Evolutionary conservation across 2,113 vertebrate species (phyloP).

Genomic region (Tamias sibiricus): DNA sequence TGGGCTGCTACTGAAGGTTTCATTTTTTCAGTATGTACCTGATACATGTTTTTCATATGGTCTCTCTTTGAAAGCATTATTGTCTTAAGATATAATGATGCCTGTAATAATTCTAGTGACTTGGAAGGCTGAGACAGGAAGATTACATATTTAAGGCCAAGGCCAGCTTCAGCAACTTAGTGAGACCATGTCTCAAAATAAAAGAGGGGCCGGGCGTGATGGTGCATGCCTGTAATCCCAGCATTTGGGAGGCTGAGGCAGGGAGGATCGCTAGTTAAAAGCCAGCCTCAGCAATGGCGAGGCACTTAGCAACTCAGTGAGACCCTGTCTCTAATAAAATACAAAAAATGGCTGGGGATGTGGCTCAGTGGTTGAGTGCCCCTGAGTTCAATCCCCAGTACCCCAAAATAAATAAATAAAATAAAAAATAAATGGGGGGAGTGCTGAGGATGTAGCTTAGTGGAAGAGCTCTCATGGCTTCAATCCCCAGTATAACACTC

Average conservation of each 20-base stretch:
- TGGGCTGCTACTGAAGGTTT: not conserved
- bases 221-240: too few species aligned
- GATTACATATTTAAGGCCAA: not conserved
- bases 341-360: too few species aligned
- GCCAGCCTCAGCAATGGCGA: too few species aligned
- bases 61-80: slow-evolving; percentile 34
- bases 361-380: too few species aligned
- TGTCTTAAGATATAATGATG: not conserved
- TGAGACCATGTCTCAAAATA: not conserved
- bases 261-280: too few species aligned
- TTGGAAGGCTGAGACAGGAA: not conserved
- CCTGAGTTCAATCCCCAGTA: too few species aligned
- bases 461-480: not conserved
- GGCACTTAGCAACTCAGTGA: too few species aligned
- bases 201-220: too few species aligned
- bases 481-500: not conserved
- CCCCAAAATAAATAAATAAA: too few species aligned
- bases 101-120: too few species aligned
- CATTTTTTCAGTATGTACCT: not conserved
- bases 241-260: too few species aligned
- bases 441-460: not conserved
- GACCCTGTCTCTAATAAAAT: too few species aligned
- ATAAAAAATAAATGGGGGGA: not conserved
- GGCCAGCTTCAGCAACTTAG: not conserved
- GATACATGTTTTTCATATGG: not conserved